Base-by-base conservation (phyloP, 2,888 invertebrate species). In the Lagria hirta region DNA sequence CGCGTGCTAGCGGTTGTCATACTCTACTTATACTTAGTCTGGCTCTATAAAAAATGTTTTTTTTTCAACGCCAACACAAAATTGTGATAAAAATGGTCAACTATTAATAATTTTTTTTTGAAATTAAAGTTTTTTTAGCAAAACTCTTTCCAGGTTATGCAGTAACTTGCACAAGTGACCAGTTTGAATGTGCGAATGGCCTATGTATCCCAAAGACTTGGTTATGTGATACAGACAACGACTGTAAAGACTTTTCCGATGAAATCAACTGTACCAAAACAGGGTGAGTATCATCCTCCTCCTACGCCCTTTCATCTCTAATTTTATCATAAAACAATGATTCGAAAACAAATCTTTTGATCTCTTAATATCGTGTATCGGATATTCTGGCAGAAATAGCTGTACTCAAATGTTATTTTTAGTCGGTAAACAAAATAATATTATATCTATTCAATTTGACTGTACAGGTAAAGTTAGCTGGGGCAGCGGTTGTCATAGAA, bases 181-280 rank as follows among this genome's bases (percentile, higher is more conserved):
- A 88, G 68, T 88, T 86, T 61, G 80, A 82, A 57, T 89, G 89
- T 63, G 75, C 76, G 18, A 88, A 89, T 64, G 88, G 88, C 0
- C 77, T 84, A 24, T 90, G 89, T 66, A 83, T 90, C 49, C 84
- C 82, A 42, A 78, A 79, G 49, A 76, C 77, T 10, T 88, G 87
- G 85, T 73, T 82, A 3, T 90, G 89, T 64, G 88, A 89, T 60
- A 70, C 70, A 46, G 88, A 88, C 62, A 83, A 86, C 65, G 89
- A 90, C 65, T 90, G 89, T 62, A 82, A 82, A 34, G 89, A 89
- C 62, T 83, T 79, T 61, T 84, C 87, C 0, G 89, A 90, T 58
- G 89, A 90, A 66, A 65, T 73, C 11, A 84, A 86, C 71, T 88
- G 88, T 67, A 83, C 83, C 11, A 79, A 78, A 61, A 75, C 74